These are phyloP conservation scores for Lasioglossum leucozonium DNA, from an alignment of 2,888 invertebrate species.

Conservation along the genomic window DNA sequence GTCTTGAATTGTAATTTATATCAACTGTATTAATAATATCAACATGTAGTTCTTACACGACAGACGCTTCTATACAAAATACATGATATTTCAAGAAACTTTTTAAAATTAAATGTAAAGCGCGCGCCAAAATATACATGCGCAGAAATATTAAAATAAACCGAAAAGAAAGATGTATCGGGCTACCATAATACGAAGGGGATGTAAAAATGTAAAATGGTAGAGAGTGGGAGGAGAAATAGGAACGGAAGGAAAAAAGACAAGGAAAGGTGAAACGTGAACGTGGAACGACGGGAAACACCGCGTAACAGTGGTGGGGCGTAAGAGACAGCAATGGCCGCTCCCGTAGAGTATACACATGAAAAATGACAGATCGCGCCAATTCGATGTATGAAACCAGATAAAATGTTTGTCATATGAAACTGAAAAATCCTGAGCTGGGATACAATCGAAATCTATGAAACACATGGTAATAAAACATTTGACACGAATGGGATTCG, in stretches of 20 bases:
- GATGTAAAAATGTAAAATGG: slow-evolving; percentile 53
- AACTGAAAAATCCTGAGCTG: slow-evolving; percentile 22
- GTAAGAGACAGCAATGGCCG: slow-evolving; percentile 80
- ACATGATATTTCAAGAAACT: not conserved
- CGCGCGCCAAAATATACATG: slow-evolving; percentile 61
- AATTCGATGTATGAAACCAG: slow-evolving; percentile 53
- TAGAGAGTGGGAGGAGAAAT: slow-evolving; percentile 55
- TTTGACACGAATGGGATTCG: slow-evolving; percentile 43
- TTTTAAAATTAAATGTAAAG: slow-evolving; percentile 56
- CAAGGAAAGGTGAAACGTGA: slow-evolving; percentile 68
- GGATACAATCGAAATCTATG: slow-evolving; percentile 15
- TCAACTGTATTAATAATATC: not conserved
- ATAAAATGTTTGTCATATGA: slow-evolving; percentile 23
- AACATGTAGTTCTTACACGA: slow-evolving; percentile 7
- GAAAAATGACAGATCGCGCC: slow-evolving; percentile 77
- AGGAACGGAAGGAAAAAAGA: slow-evolving; percentile 64
- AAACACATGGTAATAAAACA: not conserved
- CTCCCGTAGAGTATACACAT: slow-evolving; percentile 83
- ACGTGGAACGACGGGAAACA: slow-evolving; percentile 74
- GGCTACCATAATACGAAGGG: slow-evolving; percentile 32
- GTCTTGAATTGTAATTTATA: not conserved
- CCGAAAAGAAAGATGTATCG: slow-evolving; percentile 15
- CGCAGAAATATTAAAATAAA: slow-evolving; percentile 49
- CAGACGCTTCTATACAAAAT: slow-evolving; percentile 9
- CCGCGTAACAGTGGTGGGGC: slow-evolving; percentile 67